Base-by-base conservation (phyloP, 1,140 invertebrate genomes). In the Lordiphosa mommai region DNA sequence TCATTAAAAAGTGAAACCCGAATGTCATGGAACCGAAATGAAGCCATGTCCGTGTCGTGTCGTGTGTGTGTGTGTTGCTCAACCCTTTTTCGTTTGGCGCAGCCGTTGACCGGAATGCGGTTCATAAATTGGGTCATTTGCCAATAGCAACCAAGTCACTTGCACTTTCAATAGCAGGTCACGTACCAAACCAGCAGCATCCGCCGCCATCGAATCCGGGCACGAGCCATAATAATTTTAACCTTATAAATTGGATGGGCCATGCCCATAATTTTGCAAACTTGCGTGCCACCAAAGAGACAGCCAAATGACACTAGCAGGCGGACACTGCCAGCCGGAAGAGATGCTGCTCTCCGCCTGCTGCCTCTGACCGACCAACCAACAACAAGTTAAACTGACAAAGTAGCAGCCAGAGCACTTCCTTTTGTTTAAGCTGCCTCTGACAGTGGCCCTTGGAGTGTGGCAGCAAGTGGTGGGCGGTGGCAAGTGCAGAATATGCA, bases 71-170 rank as follows among this genome's bases (percentile, higher is more conserved):
- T 41, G 20, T 33, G 34, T 27, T 2, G 17, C 17, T 3, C 2
- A 4, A 20, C 17, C 17, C 17, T 4, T 20, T 20, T 8, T 46
- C 29, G 43, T 46, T 30, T 46, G 43, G 17, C 43, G 29, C 43
- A 29, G 29, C 52, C 50, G 66, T 73, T 76, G 77, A 80, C 76
- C 77, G 76, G 71, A 80, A 71, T 60, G 53, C 66, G 61, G 66
- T 69, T 65, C 72, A 82, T 80, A 80, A 80, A 80, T 80, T 80
- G 77, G 76, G 76, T 80, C 76, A 80, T 71, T 80, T 80, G 67
- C 76, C 74, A 82, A 71, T 80, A 80, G 70, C 74, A 76, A 67
- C 61, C 46, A 69, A 72, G 71, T 60, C 74, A 80, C 76, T 80
- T 82, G 76, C 77, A 80, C 76, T 80, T 80, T 80, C 77, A 76